Base-by-base conservation (phyloP, 2,113 vertebrate species). In the Clinocottus analis region DNA sequence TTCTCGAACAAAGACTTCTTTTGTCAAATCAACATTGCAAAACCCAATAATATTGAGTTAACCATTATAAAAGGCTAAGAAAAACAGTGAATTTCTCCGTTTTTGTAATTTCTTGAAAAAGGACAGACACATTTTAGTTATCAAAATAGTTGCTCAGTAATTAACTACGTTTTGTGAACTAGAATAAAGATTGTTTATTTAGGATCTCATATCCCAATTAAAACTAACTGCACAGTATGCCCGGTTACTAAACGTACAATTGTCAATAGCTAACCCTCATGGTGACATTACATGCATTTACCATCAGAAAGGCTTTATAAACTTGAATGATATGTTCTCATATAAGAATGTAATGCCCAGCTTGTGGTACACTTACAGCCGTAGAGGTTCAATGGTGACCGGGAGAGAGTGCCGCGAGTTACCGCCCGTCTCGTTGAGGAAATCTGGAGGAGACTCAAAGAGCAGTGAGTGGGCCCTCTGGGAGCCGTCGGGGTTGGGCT, bases 321-420 rank as follows among this genome's bases (percentile, higher is more conserved):
- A 19, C 14, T 23, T 8, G 25, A 37, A 5, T 12, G 10, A 7
- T 9, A 16, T 23, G 59, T 16, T 62, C 5, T 45, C 12, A 11
- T 31, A 25, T 23, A 4, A 7, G 2, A 25, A 4, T 56, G 14
- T n/a, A 3, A 9, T 43, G n/a, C 2, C n/a, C 12, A 21, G 10
- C 19, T 29, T 37, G 31, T 27, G 35, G 49, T 10, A n/a, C 23
- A 97, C 98, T 98, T 90, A 99, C 98, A 98, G 97, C 95, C 97
- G 96, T 47, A 99, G 95, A 83, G 97, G 96, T 91, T 99, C 97
- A 1, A 99, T 97, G 90, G 96, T 97, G 91, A 98, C 83, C 0
- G 97, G 97, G 63, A 99, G 95, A 2, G 97, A 98, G 78, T 88
- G 88, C 13, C 97, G 93, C 2, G 39, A 2, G 61, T 79, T 87